phyloP scores from a whole-genome alignment of 2,797 vertebrate genomes.

The Mormyrus proboscirostris region DNA sequence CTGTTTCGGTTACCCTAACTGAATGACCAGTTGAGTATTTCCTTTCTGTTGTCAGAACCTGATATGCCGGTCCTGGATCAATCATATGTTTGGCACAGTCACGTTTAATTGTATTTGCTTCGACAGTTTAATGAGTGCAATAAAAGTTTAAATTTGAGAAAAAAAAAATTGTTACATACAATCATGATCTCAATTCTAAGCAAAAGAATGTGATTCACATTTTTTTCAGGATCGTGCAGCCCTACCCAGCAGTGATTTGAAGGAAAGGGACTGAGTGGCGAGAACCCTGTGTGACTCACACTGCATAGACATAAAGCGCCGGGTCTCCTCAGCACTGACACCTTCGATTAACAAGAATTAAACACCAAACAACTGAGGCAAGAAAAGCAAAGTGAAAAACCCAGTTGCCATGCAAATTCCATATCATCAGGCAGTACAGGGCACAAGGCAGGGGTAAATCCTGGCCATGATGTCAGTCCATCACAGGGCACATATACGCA shows the following conservation, averaged over 20 bases:
- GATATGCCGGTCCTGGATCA: neutral
- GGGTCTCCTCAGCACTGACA: neutral
- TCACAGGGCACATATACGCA: neutral
- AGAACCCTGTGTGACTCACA: neutral
- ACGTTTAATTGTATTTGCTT: neutral
- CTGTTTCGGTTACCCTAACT: neutral
- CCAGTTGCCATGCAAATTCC: neutral
- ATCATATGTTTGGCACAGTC: neutral
- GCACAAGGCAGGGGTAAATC: neutral
- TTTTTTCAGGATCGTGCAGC: neutral
- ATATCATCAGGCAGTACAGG: neutral
- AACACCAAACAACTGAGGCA: neutral
- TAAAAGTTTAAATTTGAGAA: neutral
- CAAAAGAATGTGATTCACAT: neutral
- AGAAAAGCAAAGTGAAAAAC: neutral
- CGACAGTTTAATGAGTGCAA: neutral
- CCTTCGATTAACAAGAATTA: neutral
- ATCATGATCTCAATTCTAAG: neutral
- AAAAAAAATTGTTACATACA: neutral
- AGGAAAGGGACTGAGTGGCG: neutral
- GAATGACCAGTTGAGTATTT: neutral
- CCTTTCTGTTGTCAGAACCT: neutral
- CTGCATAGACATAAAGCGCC: neutral
- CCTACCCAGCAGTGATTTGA: neutral
- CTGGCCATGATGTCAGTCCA: neutral